Base-by-base conservation (phyloP, 2,113 vertebrate species). In the Pan paniscus region DNA sequence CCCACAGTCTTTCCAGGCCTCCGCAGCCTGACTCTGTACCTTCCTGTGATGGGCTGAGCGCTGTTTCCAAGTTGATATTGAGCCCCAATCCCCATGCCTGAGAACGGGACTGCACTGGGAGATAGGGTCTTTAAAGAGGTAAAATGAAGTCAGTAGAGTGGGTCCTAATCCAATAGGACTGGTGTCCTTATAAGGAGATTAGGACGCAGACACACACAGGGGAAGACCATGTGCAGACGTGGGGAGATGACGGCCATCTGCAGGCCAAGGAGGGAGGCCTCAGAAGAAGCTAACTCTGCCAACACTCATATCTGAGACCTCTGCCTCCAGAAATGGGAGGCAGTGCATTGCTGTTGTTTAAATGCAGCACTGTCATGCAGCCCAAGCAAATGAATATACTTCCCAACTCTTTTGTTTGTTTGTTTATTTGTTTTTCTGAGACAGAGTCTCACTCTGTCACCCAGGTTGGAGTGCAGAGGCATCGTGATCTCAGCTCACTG, bases 311-410 rank as follows among this genome's bases (percentile, higher is more conserved):
- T 7, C 52, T 40, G 18, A 13, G 18, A 48, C 68, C 61, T n/a
- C 35, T 6, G 48, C 30, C 23, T 68, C 57, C 38, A 25, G 82
- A 75, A 78, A 32, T 9, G 12, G 38, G 40, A 40, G n/a, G 40
- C 10, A 22, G 8, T 23, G 16, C 6, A 14, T 23, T 5, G 43
- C 79, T 50, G 27, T 18, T 14, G 48, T 20, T 11, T 14, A 70
- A 30, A 23, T 1, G 3, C 3, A 20, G 17, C 1, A 35, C 16
- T 4, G 50, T 6, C 25, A n/a, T 0, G 76, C 20, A 6, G 32
- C 84, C 35, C 23, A 0, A 9, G 68, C 32, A 32, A 40, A 38
- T 14, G 1, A 46, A 40, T 0, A 8, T 6, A 1, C 32, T 6
- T 64, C 61, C 61, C 12, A 64, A 64, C 61, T 64, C 61, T 64